A percentile compares a stretch with the other conserved stretches of the same genome.
phyloP scores from a whole-genome alignment of 2,888 invertebrate species.

The Branchipolynoe longqiensis region DNA sequence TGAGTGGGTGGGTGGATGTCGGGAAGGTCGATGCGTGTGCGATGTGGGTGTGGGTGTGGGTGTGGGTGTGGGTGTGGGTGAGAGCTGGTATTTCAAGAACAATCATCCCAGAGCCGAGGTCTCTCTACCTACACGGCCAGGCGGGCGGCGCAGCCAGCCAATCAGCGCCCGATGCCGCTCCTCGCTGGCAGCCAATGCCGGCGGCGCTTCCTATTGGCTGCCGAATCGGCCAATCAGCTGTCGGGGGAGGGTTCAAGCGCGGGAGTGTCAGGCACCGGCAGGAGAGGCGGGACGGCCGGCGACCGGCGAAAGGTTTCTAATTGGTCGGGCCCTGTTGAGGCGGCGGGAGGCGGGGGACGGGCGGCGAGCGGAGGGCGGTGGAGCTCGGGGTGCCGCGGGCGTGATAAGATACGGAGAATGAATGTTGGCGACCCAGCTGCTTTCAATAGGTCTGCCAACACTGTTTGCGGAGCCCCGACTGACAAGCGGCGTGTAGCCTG shows the following conservation, averaged over 20 bases:
- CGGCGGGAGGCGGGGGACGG: slow-evolving; percentile 20
- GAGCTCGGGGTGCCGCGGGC: background rate
- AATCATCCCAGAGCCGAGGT: slow-evolving; percentile 2
- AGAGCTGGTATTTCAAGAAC: slow-evolving; percentile 43
- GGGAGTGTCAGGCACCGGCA: slow-evolving; percentile 1
- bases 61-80: slow-evolving; percentile 7
- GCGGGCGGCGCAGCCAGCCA: background rate
- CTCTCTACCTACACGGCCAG: background rate
- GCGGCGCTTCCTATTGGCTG: background rate
- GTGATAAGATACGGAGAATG: slow-evolving; percentile 48
- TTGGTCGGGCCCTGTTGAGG: slow-evolving; percentile 1
- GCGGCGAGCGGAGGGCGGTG: background rate
- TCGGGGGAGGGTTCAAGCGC: background rate
- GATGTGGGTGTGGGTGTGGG: background rate
- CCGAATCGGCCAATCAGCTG: background rate
- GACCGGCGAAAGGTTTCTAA: background rate
- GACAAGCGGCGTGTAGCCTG: slow-evolving; percentile 37
- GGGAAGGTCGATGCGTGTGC: background rate
- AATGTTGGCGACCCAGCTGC: slow-evolving; percentile 36
- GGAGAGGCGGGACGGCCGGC: background rate
- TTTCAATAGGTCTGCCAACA: slow-evolving; percentile 37
- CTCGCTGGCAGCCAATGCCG: background rate
- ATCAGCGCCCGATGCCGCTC: background rate
- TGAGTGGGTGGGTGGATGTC: background rate
- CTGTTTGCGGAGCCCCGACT: slow-evolving; percentile 40